These are phyloP conservation scores for Scalopus aquaticus DNA, from an alignment of 2,113 vertebrate genomes.

Conservation along the genomic window DNA sequence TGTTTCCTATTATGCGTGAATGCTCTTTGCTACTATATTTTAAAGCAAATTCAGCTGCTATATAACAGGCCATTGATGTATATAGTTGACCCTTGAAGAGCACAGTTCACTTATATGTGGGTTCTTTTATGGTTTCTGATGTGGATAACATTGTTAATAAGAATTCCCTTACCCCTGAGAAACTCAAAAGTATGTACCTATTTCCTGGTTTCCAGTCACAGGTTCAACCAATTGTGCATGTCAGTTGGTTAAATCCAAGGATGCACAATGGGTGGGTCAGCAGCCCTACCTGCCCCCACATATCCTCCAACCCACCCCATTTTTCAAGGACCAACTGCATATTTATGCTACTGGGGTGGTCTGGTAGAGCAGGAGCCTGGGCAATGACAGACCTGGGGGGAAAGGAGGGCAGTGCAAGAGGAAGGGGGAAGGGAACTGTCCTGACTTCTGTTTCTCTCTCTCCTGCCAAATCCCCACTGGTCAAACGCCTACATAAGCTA, in stretches of 20 bases:
- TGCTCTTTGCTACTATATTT: constrained; percentile 36
- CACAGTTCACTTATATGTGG: neutral
- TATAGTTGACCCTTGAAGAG: neutral
- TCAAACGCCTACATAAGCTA: neutral
- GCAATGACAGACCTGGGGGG: neutral
- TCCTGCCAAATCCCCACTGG: neutral
- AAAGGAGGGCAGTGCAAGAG: too few species aligned
- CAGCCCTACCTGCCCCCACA: too few species aligned
- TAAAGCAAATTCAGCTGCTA: neutral
- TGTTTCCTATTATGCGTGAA: neutral
- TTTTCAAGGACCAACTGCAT: too few species aligned
- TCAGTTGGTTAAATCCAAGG: neutral
- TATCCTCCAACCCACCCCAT: neutral
- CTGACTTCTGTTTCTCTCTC: neutral
- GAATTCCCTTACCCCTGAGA: neutral
- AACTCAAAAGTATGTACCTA: neutral
- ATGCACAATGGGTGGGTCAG: neutral
- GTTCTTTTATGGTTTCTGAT: neutral
- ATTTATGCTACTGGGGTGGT: neutral
- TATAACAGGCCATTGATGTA: neutral
- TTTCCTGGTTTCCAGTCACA: neutral
- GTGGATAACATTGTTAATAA: neutral
- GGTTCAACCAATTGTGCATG: neutral
- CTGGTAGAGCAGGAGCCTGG: neutral
- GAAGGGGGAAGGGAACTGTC: too few species aligned